Evolutionary conservation across 2,797 vertebrate genomes (phyloP).

Genomic region (Eidolon dupreanum): DNA sequence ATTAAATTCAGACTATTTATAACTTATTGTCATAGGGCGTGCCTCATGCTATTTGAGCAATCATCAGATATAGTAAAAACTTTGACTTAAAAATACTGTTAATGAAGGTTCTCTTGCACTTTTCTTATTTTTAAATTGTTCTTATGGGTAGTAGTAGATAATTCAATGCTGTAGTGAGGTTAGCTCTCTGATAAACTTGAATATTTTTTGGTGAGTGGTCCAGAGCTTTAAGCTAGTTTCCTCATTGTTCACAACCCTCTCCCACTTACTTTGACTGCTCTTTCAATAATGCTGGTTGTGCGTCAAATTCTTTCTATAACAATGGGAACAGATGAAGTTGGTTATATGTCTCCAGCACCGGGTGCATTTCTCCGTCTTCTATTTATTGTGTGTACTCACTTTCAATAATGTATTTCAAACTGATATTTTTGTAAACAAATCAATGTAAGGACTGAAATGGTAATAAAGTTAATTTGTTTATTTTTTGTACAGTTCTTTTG

Average conservation of each 20-base stretch:
- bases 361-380: conserved; percentile 50
- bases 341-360: neutral
- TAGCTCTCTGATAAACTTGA: neutral
- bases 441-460: conserved; percentile 48
- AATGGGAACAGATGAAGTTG: neutral
- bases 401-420: conserved; percentile 66
- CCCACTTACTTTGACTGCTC: neutral
- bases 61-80: conserved; percentile 57
- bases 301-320: neutral
- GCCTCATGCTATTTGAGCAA: conserved; percentile 41
- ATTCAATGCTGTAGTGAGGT: conserved; percentile 7
- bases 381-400: conserved; percentile 77
- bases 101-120: conserved; percentile 30
- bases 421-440: conserved; percentile 74
- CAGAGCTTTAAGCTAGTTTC: conserved; percentile 60
- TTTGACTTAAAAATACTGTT: conserved; percentile 50
- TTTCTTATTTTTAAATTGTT: conserved; percentile 54
- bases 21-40: conserved; percentile 75
- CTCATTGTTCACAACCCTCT: neutral
- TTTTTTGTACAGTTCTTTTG: conserved; percentile 68
- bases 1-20: conserved; percentile 75
- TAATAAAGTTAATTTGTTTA: conserved; percentile 81
- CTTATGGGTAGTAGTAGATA: neutral
- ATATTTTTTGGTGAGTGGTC: conserved; percentile 62
- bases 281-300: neutral